Base-by-base conservation (phyloP, 2,888 invertebrate genomes). In the Alsophila aescularia region DNA sequence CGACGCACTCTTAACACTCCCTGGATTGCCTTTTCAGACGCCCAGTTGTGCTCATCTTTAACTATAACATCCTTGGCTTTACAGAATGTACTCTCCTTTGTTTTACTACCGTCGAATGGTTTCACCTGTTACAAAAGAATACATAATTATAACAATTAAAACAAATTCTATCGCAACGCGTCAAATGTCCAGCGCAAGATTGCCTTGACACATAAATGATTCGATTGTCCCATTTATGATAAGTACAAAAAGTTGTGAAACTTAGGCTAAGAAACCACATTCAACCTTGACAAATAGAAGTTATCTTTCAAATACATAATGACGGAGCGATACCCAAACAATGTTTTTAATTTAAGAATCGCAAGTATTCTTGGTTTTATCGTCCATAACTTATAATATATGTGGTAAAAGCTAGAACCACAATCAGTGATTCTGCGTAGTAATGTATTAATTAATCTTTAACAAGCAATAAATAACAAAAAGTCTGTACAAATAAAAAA, bases 201-300 rank as follows among this genome's bases (percentile, higher is more conserved):
- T 43, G 50, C 64, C 64, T 66, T 65, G 66, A 66, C 66, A 64
- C 44, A 62, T 51, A 58, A 50, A 57, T 51, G 29, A 37, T 40
- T 36, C 40, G 45, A 57, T 71, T 73, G 75, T 71, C 69, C 71
- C 65, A 76, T 72, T 73, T 72, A 75, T 52, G 74, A 81, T 81
- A 79, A 64, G 37, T 37, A 55, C 24, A 15, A 56, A 65, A 60
- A 72, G 73, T 87, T 87, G 83, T 77, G 82, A 77, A 84, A 85
- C 74, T 5, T 6, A 68, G 82, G 83, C 84, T 85, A 87, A 85
- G 82, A 83, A 75, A 80, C 72, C 55, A 60, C 61, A 58, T 43
- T 56, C 73, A 82, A 78, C 84, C 81, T 85, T 84, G 83, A 82
- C 79, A 72, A 71, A 75, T 68, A 70, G 55, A 73, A 77, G 73